These are phyloP conservation scores for Mimumesa dahlbomi DNA, from an alignment of 2,888 invertebrate species.

Conservation along the genomic window DNA sequence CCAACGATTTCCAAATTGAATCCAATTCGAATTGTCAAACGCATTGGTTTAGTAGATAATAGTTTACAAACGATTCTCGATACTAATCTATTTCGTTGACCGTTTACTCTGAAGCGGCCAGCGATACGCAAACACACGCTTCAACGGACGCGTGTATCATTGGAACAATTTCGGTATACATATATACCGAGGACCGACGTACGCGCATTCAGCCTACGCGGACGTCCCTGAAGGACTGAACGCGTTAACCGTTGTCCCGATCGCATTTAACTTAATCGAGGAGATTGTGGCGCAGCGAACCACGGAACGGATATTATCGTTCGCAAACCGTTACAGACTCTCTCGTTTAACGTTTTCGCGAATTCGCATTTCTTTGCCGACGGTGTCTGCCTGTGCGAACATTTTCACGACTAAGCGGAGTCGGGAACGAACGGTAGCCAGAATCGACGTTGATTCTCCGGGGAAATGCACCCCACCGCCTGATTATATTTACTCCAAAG, in stretches of 20 bases:
- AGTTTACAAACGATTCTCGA: slow-evolving; percentile 28
- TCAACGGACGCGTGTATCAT: no score
- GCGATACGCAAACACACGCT: slow-evolving; percentile 62
- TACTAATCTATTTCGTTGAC: slow-evolving; percentile 48
- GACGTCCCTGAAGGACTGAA: no score
- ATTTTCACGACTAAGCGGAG: no score
- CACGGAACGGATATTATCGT: no score
- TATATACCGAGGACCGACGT: not conserved
- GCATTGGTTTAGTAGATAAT: not conserved
- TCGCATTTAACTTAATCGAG: no score
- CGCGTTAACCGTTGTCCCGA: no score
- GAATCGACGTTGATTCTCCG: slow-evolving; percentile 49
- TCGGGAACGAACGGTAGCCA: no score
- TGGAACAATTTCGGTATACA: slow-evolving; percentile 29
- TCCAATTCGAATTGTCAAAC: not conserved
- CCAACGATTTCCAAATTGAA: not conserved
- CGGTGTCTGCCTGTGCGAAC: no score
- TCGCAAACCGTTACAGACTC: no score
- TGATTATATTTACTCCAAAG: slow-evolving; percentile 74
- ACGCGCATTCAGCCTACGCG: not conserved
- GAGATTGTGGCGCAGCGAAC: no score
- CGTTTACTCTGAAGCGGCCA: slow-evolving; percentile 59
- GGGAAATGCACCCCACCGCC: slow-evolving; percentile 63
- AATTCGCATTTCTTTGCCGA: no score
- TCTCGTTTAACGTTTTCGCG: no score